Evolutionary conservation across 2,797 vertebrate species (phyloP).

Genomic region (Silurus aristotelis): DNA sequence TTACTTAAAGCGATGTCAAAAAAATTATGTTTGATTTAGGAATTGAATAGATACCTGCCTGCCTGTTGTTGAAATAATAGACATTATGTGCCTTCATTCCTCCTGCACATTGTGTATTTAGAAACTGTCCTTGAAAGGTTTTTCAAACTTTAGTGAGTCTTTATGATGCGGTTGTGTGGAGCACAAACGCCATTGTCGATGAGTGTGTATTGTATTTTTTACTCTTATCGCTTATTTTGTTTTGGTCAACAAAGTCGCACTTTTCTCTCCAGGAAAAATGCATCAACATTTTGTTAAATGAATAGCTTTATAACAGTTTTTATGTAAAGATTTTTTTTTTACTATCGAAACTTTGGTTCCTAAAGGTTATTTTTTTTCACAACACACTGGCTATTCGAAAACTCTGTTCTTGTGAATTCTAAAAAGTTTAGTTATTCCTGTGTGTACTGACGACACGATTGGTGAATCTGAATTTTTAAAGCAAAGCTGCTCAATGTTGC

Average conservation of each 20-base stretch:
- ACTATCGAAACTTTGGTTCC: neutral
- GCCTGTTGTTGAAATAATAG: neutral
- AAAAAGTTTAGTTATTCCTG: neutral
- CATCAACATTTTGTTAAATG: neutral
- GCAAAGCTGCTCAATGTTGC: slow-evolving; percentile 59
- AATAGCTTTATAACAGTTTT: neutral
- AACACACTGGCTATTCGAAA: neutral
- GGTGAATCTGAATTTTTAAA: slow-evolving; percentile 43
- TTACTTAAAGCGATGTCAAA: neutral
- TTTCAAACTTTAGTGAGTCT: neutral
- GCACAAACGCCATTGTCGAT: neutral
- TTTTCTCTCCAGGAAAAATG: neutral
- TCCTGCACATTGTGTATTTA: neutral
- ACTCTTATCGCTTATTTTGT: neutral
- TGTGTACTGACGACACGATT: neutral
- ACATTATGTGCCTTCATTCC: neutral
- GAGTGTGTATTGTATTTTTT: neutral
- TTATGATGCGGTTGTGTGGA: too few species aligned
- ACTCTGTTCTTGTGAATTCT: neutral
- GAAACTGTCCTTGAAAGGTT: neutral
- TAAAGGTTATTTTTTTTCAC: neutral
- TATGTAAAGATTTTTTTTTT: neutral
- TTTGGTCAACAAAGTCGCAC: too few species aligned
- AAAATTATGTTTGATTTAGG: neutral
- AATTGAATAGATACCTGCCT: neutral